Conservation (phyloP, 2,888 invertebrate genomes). For the Sphecodes monilicornis region DNA sequence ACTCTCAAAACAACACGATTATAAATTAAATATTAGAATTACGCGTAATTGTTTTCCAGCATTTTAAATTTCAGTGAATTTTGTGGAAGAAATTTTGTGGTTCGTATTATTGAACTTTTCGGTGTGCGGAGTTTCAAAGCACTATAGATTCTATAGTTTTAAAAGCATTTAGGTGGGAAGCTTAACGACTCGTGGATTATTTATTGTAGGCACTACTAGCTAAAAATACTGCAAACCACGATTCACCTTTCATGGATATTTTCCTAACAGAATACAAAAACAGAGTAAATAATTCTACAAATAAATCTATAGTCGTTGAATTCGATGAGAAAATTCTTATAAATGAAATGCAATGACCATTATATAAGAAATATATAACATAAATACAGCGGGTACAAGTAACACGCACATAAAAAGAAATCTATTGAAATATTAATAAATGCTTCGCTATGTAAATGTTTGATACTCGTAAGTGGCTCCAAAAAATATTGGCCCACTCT, state of each 20-base stretch:
- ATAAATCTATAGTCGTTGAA: neutral
- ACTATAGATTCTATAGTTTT: constrained; percentile 9
- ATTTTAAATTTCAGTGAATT: constrained; percentile 1
- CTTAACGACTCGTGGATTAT: constrained; percentile 10
- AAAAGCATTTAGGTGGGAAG: neutral
- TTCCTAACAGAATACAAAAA: neutral
- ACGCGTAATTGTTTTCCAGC: neutral
- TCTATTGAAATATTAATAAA: too few species aligned
- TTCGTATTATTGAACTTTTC: constrained; percentile 10
- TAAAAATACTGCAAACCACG: neutral
- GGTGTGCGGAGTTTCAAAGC: neutral
- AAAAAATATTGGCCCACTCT: too few species aligned
- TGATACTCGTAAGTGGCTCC: too few species aligned
- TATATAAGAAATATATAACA: too few species aligned
- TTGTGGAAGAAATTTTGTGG: neutral
- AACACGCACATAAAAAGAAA: too few species aligned
- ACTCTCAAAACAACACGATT: neutral
- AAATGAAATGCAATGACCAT: too few species aligned
- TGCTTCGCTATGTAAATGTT: too few species aligned
- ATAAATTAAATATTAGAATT: neutral
- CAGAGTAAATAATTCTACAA: neutral
- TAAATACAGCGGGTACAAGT: too few species aligned
- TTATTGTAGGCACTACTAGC: neutral
- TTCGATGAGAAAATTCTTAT: neutral
- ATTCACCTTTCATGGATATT: neutral